Conservation (phyloP, 1,140 invertebrate species). For the Leptinotarsa texana region DNA sequence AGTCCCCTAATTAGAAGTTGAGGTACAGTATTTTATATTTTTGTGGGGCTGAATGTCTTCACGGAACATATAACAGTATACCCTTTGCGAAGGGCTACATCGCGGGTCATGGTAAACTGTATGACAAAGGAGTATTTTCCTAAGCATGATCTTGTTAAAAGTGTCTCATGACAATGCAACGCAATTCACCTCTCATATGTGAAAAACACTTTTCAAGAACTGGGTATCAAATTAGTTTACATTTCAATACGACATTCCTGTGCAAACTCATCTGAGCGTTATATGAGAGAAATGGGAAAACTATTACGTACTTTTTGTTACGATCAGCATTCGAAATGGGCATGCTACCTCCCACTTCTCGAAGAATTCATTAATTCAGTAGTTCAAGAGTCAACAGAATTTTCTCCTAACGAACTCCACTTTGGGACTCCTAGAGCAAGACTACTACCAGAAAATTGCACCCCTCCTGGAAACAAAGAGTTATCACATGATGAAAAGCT, state of each 20-base stretch:
- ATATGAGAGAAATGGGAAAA: not conserved
- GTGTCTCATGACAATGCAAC: too few species aligned
- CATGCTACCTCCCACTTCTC: not conserved
- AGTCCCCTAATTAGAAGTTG: not conserved
- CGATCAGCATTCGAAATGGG: not conserved
- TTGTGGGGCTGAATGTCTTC: not conserved
- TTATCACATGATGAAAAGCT: too few species aligned
- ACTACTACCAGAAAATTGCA: not conserved
- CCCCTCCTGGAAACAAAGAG: too few species aligned
- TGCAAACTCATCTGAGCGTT: not conserved
- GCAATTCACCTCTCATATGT: not conserved
- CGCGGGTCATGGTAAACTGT: not conserved
- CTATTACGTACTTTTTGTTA: not conserved
- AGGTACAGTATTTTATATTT: not conserved
- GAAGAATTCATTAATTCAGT: constrained; percentile 7
- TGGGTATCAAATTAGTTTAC: not conserved
- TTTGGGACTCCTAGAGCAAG: not conserved
- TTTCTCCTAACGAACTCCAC: not conserved
- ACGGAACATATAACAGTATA: not conserved
- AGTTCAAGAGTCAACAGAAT: not conserved
- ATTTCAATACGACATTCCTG: not conserved
- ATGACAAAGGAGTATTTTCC: not conserved
- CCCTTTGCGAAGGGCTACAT: not conserved
- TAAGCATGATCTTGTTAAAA: not conserved
- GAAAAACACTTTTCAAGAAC: not conserved